Evolutionary conservation across 2,113 vertebrate species (phyloP), one percentile per base, ranked within the genome.

Genomic region (Chlamydotis undulata): DNA sequence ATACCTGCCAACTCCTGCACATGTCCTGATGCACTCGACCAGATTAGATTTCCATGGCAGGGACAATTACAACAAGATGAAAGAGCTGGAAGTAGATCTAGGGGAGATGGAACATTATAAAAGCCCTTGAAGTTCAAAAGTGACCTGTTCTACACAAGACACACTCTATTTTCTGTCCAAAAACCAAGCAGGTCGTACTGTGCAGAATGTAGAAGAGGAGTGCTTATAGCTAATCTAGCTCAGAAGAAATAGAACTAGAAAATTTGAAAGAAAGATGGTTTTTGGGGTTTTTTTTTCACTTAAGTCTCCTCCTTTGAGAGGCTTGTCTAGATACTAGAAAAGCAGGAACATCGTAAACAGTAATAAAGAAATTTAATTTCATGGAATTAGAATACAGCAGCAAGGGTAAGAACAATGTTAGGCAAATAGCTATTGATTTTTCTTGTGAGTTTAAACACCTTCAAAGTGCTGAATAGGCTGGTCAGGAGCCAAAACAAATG

Each of bases 391-490:
- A 83, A 53, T 50, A 80, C 47, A 75, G 9, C 28, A 59, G 15
- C 3, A 3, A 59, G 59, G 41, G 12, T 88, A 65, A 73, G 59
- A 90, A 88, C 21, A 88, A 33, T 45, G 19, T 67, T 65, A 49
- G 41, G 12, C 33, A 89, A 90, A 77, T n/a, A 90, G 41, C 19
- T 92, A n/a, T 61, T 92, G 59, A 61, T 65, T 79, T 90, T 92
- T 92, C 65, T 49, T 88, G 64, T 55, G 43, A 68, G 45, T 89
- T 80, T 86, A 77, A 69, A 61, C 19, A 92, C 50, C 39, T 93
- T 94, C 63, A 86, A 89, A 94, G 69, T 13, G 18, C 29, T 28
- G 53, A 76, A 49, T 16, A n/a, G 22, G 7, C 57, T 94, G 63
- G 10, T 59, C 50, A 81, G 56, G 68, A 86, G 79, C n/a, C 50